Percentiles rank a stretch among this genome's conserved stretches.
These are phyloP conservation scores for Mamestra brassicae DNA, from an alignment of 2,888 invertebrate genomes.

Conservation along the genomic window DNA sequence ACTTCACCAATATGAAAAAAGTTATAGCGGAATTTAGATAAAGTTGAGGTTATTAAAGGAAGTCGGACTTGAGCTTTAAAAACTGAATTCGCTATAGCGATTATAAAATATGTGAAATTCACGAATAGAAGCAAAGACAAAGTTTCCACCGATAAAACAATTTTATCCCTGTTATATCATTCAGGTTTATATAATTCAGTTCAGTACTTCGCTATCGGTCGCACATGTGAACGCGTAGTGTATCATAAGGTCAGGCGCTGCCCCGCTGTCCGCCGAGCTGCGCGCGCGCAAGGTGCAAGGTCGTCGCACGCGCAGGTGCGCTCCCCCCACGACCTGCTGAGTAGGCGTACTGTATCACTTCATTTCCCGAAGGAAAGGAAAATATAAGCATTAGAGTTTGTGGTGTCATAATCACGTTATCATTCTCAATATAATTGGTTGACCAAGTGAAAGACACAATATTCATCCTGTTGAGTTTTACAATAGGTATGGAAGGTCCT, in stretches of 20 bases:
- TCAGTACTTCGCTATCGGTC: not conserved
- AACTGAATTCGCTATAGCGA: not conserved
- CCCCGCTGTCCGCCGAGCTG: conserved; percentile 14
- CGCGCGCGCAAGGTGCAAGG: conserved; percentile 71
- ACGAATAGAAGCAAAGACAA: not conserved
- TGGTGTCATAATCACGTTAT: too few relatives aligned
- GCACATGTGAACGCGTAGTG: not conserved
- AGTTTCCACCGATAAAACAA: not conserved
- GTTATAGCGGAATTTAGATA: conserved; percentile 1
- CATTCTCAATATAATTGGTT: too few relatives aligned
- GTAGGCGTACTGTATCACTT: conserved; percentile 17
- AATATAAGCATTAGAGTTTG: not conserved
- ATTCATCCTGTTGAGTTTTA: too few relatives aligned
- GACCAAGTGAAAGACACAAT: too few relatives aligned
- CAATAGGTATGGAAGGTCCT: too few relatives aligned
- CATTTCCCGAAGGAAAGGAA: conserved; percentile 15
- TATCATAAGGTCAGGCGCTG: conserved; percentile 24
- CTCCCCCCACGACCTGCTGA: not conserved
- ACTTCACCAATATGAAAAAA: conserved; percentile 14
- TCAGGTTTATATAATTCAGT: not conserved
- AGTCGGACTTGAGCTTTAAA: too few relatives aligned
- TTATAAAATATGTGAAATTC: not conserved
- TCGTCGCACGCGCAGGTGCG: conserved; percentile 72
- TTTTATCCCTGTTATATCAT: not conserved
- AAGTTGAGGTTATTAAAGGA: conserved; percentile 4